phyloP scores from a whole-genome alignment of 2,888 invertebrate species.

The Corythucha ciliata region DNA sequence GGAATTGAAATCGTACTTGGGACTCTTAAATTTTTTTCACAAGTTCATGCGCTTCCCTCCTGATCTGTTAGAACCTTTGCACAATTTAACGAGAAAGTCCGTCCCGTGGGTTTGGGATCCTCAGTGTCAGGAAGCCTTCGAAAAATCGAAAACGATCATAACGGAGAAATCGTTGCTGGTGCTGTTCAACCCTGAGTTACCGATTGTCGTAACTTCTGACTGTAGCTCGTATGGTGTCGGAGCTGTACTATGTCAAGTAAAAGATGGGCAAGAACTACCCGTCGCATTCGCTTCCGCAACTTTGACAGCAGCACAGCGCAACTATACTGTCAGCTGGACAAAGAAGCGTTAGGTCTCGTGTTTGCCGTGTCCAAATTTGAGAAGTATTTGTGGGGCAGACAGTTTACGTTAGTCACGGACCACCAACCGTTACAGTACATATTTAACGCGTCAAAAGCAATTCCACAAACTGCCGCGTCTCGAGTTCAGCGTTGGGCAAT shows the following conservation, averaged over 20 bases:
- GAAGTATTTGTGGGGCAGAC: background rate
- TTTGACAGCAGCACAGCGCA: background rate
- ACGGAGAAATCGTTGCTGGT: constrained; percentile 33
- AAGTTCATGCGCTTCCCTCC: constrained; percentile 13
- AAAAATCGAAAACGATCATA: constrained; percentile 15
- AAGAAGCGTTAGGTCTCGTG: background rate
- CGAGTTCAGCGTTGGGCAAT: constrained; percentile 3
- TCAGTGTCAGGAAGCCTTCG: constrained; percentile 11
- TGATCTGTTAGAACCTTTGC: constrained; percentile 3
- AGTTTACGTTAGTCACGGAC: constrained; percentile 3
- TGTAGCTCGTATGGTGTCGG: constrained; percentile 33
- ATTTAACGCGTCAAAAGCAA: background rate
- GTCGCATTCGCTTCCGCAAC: constrained; percentile 10
- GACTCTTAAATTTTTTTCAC: constrained; percentile 17
- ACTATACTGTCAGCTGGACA: background rate
- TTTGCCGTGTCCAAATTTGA: constrained; percentile 14
- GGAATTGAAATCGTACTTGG: constrained; percentile 9
- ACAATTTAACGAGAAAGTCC: constrained; percentile 16
- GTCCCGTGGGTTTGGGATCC: constrained; percentile 2
- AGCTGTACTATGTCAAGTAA: constrained; percentile 31
- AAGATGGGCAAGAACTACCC: constrained; percentile 1
- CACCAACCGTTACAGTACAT: constrained; percentile 1
- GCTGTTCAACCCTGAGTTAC: constrained; percentile 29
- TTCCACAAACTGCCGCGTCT: background rate
- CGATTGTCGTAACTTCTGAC: constrained; percentile 35